Base-by-base conservation (phyloP, 1,140 invertebrate genomes). In the Trichonephila clavata region DNA sequence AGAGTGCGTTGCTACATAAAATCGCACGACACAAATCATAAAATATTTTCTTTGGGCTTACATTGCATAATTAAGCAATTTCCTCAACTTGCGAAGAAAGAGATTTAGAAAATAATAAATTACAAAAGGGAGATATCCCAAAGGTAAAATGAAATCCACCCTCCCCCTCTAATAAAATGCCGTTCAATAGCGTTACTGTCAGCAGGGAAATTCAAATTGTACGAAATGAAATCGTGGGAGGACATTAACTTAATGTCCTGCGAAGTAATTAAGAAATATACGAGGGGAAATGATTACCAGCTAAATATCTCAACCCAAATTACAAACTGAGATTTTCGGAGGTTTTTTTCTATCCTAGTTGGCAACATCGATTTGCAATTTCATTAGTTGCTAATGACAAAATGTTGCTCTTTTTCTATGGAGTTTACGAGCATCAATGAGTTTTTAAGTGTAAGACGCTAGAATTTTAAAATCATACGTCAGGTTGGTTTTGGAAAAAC, bases 191-290 rank as follows among this genome's bases (percentile, higher is more conserved):
- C 86, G 2, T 57, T 80, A 32, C 68, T 90, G 89, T 90, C 89
- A 80, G 77, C 89, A 50, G 50, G 50, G 60, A 90, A 89, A 90
- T 90, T 90, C 71, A 90, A 90, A 90, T 90, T 80, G 50, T 71
- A 32, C 57, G 57, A 90, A 90, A 90, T 90, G 89, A 80, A 80
- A 77, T 90, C 89, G 71, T 32, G 71, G 68, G 68, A 80, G 71
- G 77, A 90, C 89, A 90, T 90, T 90, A 90, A 90, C 89, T 80
- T 90, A 90, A 90, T 90, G 89, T 32, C 50, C 89, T 90, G 57
- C 68, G 89, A 80, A 90, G 89, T 90, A 90, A 90, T 90, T 90
- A 90, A 90, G 89, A 90, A 90, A 90, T 90, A 90, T 90, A 90
- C 68, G 68, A 90, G n/a, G 65, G 89, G 68, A 87, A 89, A 90